These are phyloP conservation scores for Resseliella maxima DNA, from an alignment of 2,888 invertebrate genomes.

Conservation along the genomic window DNA sequence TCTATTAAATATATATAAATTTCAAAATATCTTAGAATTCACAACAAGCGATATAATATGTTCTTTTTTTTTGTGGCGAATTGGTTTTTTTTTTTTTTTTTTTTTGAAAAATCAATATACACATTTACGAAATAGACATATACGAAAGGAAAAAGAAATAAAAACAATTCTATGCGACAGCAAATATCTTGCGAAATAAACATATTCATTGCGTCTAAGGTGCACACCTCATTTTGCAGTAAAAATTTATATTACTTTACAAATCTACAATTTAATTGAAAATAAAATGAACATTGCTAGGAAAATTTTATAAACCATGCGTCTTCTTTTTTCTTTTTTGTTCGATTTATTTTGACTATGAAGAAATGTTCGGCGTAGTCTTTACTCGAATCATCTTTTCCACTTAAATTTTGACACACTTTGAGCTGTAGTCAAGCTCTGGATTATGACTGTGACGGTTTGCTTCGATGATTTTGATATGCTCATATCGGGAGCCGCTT, in stretches of 20 bases:
- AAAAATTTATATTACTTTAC: background rate
- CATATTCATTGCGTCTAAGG: conserved; percentile 11
- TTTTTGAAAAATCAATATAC: background rate
- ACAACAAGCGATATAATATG: conserved; percentile 27
- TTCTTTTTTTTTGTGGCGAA: background rate
- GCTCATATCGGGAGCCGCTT: no score
- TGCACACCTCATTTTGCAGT: conserved; percentile 3
- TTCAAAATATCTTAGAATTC: conserved; percentile 47
- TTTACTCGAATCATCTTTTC: no score
- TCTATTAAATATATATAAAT: background rate
- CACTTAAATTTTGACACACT: no score
- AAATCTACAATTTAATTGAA: background rate
- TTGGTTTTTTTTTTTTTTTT: background rate
- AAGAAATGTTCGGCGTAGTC: no score
- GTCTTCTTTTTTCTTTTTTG: background rate
- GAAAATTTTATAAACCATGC: background rate
- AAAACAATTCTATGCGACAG: background rate
- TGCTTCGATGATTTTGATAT: no score
- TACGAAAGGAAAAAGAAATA: background rate
- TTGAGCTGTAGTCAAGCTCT: no score
- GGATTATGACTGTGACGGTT: no score
- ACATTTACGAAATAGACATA: conserved; percentile 5
- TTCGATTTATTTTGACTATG: no score
- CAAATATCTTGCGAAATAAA: background rate
- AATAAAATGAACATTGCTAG: background rate